A percentile compares a stretch with the other conserved stretches of the same genome.
Evolutionary conservation across 2,888 invertebrate species (phyloP).

Genomic region (Panopea generosa): DNA sequence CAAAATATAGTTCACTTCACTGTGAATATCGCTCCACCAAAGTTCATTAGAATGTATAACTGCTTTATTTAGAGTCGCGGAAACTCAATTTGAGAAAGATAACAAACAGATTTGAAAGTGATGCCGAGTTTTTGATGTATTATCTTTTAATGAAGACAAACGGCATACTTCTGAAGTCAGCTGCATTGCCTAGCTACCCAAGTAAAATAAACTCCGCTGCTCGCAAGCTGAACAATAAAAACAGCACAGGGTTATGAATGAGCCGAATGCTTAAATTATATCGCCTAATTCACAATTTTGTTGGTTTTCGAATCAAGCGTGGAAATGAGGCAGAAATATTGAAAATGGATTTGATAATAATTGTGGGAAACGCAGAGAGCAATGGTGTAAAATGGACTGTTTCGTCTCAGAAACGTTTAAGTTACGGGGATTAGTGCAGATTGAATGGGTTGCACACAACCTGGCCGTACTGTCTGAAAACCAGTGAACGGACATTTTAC

Average conservation of each 20-base stretch:
- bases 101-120: constrained; percentile 60
- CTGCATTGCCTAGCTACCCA: constrained; percentile 58
- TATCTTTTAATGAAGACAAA: constrained; percentile 62
- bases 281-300: constrained; percentile 52
- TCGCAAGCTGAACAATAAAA: constrained; percentile 35
- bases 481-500: too few relatives aligned
- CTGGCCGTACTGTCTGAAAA: too few relatives aligned
- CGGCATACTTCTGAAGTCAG: constrained; percentile 54
- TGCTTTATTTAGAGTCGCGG: constrained; percentile 56
- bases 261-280: constrained; percentile 46
- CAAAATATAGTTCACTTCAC: constrained; percentile 32
- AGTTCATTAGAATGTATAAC: constrained; percentile 64
- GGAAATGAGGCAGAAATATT: constrained; percentile 59
- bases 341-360: constrained; percentile 63
- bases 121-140: constrained; percentile 52
- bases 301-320: constrained; percentile 58
- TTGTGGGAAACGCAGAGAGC: constrained; percentile 53
- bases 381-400: background rate
- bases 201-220: constrained; percentile 55
- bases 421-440: background rate
- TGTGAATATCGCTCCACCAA: constrained; percentile 43
- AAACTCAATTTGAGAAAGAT: constrained; percentile 66
- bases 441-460: background rate
- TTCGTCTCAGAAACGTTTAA: background rate
- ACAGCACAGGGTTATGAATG: constrained; percentile 33